Evolutionary conservation across 2,888 invertebrate species (phyloP), one percentile per base, ranked within the genome.

Genomic region (Nebria salina): DNA sequence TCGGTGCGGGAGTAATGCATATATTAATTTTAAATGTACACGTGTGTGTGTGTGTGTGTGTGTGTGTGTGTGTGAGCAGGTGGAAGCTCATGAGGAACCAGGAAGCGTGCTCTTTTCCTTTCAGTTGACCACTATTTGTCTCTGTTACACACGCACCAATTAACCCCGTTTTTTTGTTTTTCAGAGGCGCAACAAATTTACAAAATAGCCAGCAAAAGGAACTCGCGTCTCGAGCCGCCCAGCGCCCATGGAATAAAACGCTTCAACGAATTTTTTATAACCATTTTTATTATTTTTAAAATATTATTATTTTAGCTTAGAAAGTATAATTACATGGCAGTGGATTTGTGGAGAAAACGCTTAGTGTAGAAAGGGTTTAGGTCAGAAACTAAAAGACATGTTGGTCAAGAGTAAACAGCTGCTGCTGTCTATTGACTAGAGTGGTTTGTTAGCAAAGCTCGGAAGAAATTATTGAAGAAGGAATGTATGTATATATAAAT

Each of bases 261-360:
- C 2, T 34, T 34, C 34, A 34, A 34, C 34, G 2, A 34, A 34
- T 6, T 54, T 54, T 54, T 54, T 54, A 54, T 54, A 54, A 70
- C 70, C 70, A 70, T 70, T 70, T 70, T 34, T 66, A 66, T 77
- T 73, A 77, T 78, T 78, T 64, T 78, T 78, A 15, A 15, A 72
- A 73, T 72, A 78, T 72, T 70, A 70, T 78, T 78, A 78, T 78
- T 78, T 78, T 78, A 78, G 73, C 78, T 78, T 78, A 78, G 65
- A 78, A 64, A 65, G 72, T 78, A 78, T 72, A 78, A 78, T 78
- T 78, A 78, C 65, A 78, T 78, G 78, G 78, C 78, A 78, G 78
- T 78, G 78, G 65, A 72, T 72, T 65, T 43, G 72, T 70, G 65
- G 73, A 72, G 26, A 73, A 73, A 65, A 34, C 72, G 15, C 2